Evolutionary conservation across 1,140 invertebrate genomes (phyloP), one percentile per base, ranked within the genome.

Genomic region (Scaptomyza pallida): DNA sequence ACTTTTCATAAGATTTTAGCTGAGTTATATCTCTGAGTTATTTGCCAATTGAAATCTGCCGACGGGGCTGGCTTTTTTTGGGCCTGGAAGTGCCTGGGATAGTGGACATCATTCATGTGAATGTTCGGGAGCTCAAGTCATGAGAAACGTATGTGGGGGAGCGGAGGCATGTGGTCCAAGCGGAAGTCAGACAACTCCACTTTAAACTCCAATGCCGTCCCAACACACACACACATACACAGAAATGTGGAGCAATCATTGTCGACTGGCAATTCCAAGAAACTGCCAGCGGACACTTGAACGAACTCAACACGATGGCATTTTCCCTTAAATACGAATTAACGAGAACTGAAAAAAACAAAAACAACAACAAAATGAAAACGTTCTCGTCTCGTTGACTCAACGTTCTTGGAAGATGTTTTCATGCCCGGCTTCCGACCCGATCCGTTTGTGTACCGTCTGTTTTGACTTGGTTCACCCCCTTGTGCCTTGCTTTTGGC

Each of bases 231-330:
- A 80, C n/a, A n/a, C n/a, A n/a, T n/a, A n/a, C n/a, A n/a, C n/a
- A 63, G 81, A 85, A 85, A 86, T 88, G 74, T 88, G 73, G 82
- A 88, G 74, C 82, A 86, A 68, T 68, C 62, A 50, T 68, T 57
- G 54, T 44, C 40, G 21, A 52, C 50, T 73, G 62, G 57, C 62
- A 51, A 23, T 82, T 82, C 78, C 78, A 77, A 37, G 65, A 65
- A 83, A 72, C 59, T 61, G 40, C 15, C 41, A 54, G 54, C 54
- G 63, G 62, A 64, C 62, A 67, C 40, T 51, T 60, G 71, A 67
- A 23, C 9, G 44, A 26, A 13, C 54, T 64, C 43, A 50, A 50
- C 59, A 51, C 59, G 43, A 17, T 56, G 65, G 61, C 65, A 55
- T 75, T 85, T 85, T 86, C 81, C 56, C 70, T 71, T 61, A 64